phyloP scores from a whole-genome alignment of 2,113 vertebrate species.

The Aegypius monachus region DNA sequence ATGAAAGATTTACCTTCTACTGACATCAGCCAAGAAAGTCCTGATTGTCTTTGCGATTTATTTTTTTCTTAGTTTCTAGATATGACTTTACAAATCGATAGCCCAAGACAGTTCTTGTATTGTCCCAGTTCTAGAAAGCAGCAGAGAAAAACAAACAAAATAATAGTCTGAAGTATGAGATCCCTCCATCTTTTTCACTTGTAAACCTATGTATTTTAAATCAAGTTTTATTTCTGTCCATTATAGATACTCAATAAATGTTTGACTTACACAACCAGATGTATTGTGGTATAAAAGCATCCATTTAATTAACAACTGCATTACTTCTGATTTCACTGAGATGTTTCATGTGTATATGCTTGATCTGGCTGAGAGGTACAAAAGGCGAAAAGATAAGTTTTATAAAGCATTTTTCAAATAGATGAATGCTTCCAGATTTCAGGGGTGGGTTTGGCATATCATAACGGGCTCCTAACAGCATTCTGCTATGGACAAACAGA shows the following conservation, averaged over 20 bases:
- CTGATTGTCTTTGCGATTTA: rapidly evolving
- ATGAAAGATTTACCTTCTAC: not conserved
- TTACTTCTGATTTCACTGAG: not conserved
- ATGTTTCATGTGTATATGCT: rapidly evolving
- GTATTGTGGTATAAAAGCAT: not conserved
- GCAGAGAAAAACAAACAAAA: not conserved
- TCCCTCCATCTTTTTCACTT: not conserved
- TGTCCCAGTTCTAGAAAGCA: not conserved
- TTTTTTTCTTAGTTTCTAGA: not conserved
- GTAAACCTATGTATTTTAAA: not conserved
- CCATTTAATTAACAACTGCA: not conserved
- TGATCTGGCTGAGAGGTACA: not conserved
- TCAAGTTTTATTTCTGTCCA: not conserved
- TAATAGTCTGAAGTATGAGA: not conserved
- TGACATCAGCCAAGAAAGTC: too few species aligned
- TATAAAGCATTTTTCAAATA: not conserved
- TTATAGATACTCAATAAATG: not conserved
- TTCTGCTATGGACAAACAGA: not conserved
- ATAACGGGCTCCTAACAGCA: not conserved
- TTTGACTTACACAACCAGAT: not conserved
- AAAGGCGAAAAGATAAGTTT: too few species aligned
- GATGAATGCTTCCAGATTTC: not conserved
- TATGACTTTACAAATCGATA: not conserved
- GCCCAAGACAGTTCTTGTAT: rapidly evolving
- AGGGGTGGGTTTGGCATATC: too few species aligned